phyloP scores from a whole-genome alignment of 2,888 invertebrate species.

The Epistrophe eligans region DNA sequence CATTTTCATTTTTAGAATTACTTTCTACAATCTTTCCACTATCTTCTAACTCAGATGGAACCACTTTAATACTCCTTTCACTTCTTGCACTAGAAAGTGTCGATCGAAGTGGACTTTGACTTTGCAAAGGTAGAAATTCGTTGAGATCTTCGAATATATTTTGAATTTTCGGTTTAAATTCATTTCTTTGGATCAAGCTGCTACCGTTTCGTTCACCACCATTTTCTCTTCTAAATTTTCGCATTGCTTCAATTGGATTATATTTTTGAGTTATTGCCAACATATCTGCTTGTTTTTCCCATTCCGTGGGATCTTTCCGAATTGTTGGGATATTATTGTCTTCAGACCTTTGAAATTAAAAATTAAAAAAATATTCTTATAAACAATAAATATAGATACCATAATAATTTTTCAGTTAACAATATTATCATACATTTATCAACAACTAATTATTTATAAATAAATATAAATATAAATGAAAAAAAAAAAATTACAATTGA shows the following conservation, averaged over 20 bases:
- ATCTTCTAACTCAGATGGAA: neutral
- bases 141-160: slow-evolving; percentile 43
- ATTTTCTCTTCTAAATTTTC: slow-evolving; percentile 47
- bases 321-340: slow-evolving; percentile 37
- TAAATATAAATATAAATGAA: too few species aligned
- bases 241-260: slow-evolving; percentile 80
- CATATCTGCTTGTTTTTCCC: slow-evolving; percentile 82
- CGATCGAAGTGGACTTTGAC: slow-evolving; percentile 35
- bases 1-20: neutral
- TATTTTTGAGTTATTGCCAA: slow-evolving; percentile 80
- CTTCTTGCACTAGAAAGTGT: slow-evolving; percentile 51
- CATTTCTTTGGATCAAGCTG: slow-evolving; percentile 10
- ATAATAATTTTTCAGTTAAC: too few species aligned
- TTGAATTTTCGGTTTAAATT: slow-evolving; percentile 35
- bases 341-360: slow-evolving; percentile 37
- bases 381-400: neutral
- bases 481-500: too few species aligned
- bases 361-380: neutral
- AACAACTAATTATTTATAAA: too few species aligned
- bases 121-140: slow-evolving; percentile 37
- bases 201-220: slow-evolving; percentile 13
- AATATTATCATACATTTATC: too few species aligned
- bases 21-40: neutral
- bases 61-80: neutral
- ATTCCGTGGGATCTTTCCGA: slow-evolving; percentile 79